Base-by-base conservation (phyloP, 2,113 vertebrate species). In the Triplophysa siluroides region DNA sequence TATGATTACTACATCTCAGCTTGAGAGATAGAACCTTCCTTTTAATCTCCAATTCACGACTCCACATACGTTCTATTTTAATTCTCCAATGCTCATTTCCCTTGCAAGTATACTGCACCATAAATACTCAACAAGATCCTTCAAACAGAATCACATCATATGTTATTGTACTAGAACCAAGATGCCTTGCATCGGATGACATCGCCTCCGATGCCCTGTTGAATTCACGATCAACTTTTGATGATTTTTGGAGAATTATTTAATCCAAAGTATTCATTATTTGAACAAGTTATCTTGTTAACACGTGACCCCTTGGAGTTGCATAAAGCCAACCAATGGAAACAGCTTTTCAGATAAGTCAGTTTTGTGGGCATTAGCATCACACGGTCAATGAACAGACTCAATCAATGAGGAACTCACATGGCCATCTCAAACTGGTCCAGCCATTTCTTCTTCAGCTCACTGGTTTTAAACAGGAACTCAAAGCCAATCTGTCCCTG, bases 391-490 rank as follows among this genome's bases (percentile, higher is more conserved):
- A 5, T 2, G 13, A 45, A 78, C 80, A 10, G 29, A 3, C 63
- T 33, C 11, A 7, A 41, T 19, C 91, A 2, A 1, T 41, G 4
- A 67, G 16, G 29, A 8, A 96, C 97, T 98, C 88, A 99, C 97
- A 99, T 92, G 78, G 97, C 97, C 97, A 99, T 98, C 90, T 95
- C 94, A 90, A 99, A 99, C 87, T 97, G 97, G 78, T 99, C 97
- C 84, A 98, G 92, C 96, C 96, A 98, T 85, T 98, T 98, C 91
- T 99, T 99, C 90, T 98, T 98, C 91, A 98, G 90, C 83, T 99
- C 97, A 92, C 96, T 98, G 82, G 97, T 99, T 93, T 98, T 99
- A 90, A 97, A 98, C 87, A 97, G 97, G 90, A 98, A 95, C 90
- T 99, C 97, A 81, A 97, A 93, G 73, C 97, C 96, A 52, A 91